Evolutionary conservation across 2,113 vertebrate genomes (phyloP).

Genomic region (Lophius piscatorius): DNA sequence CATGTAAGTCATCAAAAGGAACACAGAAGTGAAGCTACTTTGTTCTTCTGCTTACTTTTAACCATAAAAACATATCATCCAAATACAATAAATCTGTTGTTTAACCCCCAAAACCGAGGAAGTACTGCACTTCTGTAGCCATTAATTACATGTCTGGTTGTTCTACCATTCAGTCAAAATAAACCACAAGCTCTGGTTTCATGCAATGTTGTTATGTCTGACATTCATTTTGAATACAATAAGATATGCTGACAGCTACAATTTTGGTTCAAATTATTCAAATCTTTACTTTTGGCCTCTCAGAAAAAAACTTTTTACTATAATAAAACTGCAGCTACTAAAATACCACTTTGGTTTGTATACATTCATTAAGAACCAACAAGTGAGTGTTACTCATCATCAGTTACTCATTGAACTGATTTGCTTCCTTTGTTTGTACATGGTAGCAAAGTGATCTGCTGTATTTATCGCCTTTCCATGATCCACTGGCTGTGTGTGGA

Average conservation of each 20-base stretch:
- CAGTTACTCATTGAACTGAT: conserved; percentile 75
- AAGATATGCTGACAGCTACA: not conserved
- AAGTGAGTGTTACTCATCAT: conserved; percentile 45
- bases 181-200: conserved; percentile 20
- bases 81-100: conserved; percentile 36
- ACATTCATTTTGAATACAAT: conserved; percentile 1
- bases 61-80: not conserved
- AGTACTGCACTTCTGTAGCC: not conserved
- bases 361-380: conserved; percentile 33
- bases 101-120: not conserved
- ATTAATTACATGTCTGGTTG: conserved; percentile 37
- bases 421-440: conserved; percentile 62
- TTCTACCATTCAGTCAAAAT: conserved; percentile 19
- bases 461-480: conserved; percentile 78
- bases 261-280: conserved; percentile 6
- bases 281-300: conserved; percentile 4
- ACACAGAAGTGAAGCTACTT: conserved; percentile 23
- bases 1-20: conserved; percentile 35
- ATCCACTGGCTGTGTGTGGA: conserved; percentile 47
- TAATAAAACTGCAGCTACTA: conserved; percentile 2
- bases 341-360: conserved; percentile 31
- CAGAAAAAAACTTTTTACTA: conserved; percentile 1
- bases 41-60: conserved; percentile 32
- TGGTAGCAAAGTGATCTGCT: conserved; percentile 60
- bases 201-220: conserved; percentile 12